Percentiles rank a stretch among this genome's conserved stretches.
Evolutionary conservation across 2,888 invertebrate genomes (phyloP).

Genomic region (Brassicogethes aeneus): DNA sequence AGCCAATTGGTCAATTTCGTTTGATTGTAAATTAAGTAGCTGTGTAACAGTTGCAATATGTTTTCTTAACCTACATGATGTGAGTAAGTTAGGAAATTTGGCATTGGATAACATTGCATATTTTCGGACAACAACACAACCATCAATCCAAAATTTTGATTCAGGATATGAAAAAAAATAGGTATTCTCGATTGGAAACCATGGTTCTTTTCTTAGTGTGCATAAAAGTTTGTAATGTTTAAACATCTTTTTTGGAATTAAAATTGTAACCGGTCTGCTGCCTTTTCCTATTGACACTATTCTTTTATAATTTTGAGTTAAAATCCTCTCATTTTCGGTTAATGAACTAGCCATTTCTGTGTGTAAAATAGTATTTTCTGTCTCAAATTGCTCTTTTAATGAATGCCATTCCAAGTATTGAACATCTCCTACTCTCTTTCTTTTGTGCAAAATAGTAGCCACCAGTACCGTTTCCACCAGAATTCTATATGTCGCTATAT

Average conservation of each 20-base stretch:
- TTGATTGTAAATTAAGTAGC: constrained; percentile 12
- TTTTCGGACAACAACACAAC: constrained; percentile 14
- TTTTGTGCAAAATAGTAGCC: constrained; percentile 13
- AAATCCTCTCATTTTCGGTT: constrained; percentile 11
- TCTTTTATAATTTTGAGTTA: constrained; percentile 14
- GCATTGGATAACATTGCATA: constrained; percentile 13
- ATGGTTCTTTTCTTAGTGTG: constrained; percentile 7
- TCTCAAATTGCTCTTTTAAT: too few species aligned
- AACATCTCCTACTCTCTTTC: constrained; percentile 14
- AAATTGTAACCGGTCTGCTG: constrained; percentile 10
- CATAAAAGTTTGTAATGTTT: constrained; percentile 9
- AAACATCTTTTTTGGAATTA: constrained; percentile 12
- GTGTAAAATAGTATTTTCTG: constrained; percentile 5
- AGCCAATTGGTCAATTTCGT: constrained; percentile 16
- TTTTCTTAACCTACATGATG: constrained; percentile 13
- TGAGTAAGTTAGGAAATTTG: constrained; percentile 14
- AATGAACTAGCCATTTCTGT: constrained; percentile 7
- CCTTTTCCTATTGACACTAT: constrained; percentile 12
- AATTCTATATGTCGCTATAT: constrained; percentile 7
- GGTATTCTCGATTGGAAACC: constrained; percentile 9
- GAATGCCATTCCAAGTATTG: constrained; percentile 14
- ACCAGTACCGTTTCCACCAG: constrained; percentile 13
- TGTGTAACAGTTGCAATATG: constrained; percentile 19
- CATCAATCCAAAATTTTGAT: constrained; percentile 12
- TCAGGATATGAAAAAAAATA: constrained; percentile 16